Evolutionary conservation across 2,113 vertebrate genomes (phyloP), one percentile per base, ranked within the genome.

Genomic region (Hippocampus mohnikei): DNA sequence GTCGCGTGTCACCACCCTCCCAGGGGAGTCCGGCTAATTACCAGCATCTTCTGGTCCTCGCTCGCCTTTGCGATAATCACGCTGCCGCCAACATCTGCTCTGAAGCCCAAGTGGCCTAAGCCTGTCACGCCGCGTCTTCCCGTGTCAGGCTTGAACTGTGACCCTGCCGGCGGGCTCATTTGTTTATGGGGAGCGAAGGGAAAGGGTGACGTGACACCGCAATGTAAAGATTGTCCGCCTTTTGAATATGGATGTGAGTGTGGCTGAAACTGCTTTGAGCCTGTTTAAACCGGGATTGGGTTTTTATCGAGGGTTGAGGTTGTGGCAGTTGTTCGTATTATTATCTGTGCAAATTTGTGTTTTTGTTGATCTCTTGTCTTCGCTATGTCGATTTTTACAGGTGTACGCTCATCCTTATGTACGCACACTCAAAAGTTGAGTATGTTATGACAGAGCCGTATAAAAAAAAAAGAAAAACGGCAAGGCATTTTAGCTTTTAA

Each of bases 21-120:
- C 95, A 88, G 92, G 95, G 95, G 96, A 98, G 91, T 88, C 90
- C 93, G 93, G 94, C 94, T 98, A 98, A 98, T 98, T 98, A 97
- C 95, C 94, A 93, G 95, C 95, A 97, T 98, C 95, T 86, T 80
- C 90, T 78, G 84, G 85, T 87, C 94, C 93, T 93, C 94, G 92
- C 95, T 95, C 94, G 92, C 94, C 92, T 93, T 92, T 93, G 94
- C 94, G 95, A 96, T 97, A 96, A 97, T 96, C 96, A 95, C 93
- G 91, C 92, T 91, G 94, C 92, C 89, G 79, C 80, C 90, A 96
- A 96, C 96, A 98, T 98, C 96, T 97, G 96, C 94, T 96, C 94
- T 90, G 91, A 77, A 85, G 86, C 94, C 94, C 92, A 93, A 94
- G 93, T 93, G 94, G 93, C 94, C 93, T 91, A 89, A 79, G 94